Evolutionary conservation across 2,113 vertebrate species (phyloP), one percentile per base, ranked within the genome.

Genomic region (Serilophus lunatus): DNA sequence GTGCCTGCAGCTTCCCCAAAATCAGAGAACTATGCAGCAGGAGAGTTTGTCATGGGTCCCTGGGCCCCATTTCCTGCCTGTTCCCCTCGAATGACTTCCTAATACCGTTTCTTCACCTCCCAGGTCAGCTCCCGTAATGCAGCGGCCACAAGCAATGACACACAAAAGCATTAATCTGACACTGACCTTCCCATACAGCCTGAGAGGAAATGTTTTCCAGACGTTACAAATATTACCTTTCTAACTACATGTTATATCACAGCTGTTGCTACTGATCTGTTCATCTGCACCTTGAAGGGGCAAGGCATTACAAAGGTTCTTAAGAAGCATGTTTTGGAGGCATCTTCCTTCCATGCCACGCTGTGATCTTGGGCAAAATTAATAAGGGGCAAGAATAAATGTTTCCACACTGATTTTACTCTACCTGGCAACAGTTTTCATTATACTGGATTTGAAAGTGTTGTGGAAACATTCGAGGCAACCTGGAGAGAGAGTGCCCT

Each of bases 371-470:
- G 33, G 42, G 45, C 53, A 86, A 74, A 93, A 72, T 74, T 66
- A 50, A 50, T 47, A 56, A 82, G 10, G 47, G 56, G 29, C 51
- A 75, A 87, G 42, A 75, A 22, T 69, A 72, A 90, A 29, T 82
- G 77, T 45, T 80, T 92, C 42, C 85, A 80, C 40, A 19, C 38
- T 54, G 50, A 74, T 77, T 92, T 88, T 90, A 72, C 40, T 82
- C n/a, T 64, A 90, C 19, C 59, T 85, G 66, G 53, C 59, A 94
- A 77, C 33, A 54, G 11, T 33, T 68, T 69, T 90, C 9, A 5
- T 45, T 83, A 28, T 9, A 7, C 8, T 80, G 68, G 44, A 47
- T 75, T 86, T 88, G 36, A 56, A 88, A 80, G n/a, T 42, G 29
- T 38, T 82, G 42, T 80, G 45, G 25, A 74, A 92, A 72, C 42